Percentiles rank a stretch among this genome's conserved stretches.
These are phyloP conservation scores for Todiramphus chloris DNA, from an alignment of 2,113 vertebrate genomes.

Conservation along the genomic window DNA sequence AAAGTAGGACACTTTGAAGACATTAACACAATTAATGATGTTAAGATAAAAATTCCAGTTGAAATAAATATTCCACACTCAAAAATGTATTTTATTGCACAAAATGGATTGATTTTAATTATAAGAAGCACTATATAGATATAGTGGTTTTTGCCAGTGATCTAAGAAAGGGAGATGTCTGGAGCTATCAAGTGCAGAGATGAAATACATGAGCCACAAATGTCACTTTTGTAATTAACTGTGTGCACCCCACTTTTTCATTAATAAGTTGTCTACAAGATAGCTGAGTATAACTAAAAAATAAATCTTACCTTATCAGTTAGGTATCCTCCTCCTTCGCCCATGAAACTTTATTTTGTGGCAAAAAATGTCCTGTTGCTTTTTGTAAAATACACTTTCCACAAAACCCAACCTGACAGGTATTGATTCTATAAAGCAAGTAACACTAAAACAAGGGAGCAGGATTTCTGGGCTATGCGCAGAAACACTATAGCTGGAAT, in stretches of 20 bases:
- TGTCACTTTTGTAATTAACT: neutral
- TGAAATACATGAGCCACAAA: neutral
- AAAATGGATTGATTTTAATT: neutral
- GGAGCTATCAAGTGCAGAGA: neutral
- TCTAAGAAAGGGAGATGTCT: neutral
- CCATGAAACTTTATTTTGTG: neutral
- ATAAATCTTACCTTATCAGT: neutral
- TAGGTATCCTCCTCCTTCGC: neutral
- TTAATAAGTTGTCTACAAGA: neutral
- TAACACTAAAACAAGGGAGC: neutral
- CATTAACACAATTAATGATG: neutral
- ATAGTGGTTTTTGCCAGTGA: neutral
- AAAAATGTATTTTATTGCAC: neutral
- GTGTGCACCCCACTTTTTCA: neutral
- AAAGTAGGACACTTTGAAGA: neutral
- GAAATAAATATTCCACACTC: neutral
- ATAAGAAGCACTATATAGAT: neutral
- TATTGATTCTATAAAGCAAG: neutral
- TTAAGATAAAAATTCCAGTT: neutral
- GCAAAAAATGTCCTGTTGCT: neutral
- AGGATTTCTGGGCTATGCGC: neutral
- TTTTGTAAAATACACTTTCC: neutral
- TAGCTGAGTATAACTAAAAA: neutral
- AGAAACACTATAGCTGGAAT: neutral
- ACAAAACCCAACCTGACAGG: neutral